These are phyloP conservation scores for Thymelicus lineola DNA, from an alignment of 2,888 invertebrate species.

Conservation along the genomic window DNA sequence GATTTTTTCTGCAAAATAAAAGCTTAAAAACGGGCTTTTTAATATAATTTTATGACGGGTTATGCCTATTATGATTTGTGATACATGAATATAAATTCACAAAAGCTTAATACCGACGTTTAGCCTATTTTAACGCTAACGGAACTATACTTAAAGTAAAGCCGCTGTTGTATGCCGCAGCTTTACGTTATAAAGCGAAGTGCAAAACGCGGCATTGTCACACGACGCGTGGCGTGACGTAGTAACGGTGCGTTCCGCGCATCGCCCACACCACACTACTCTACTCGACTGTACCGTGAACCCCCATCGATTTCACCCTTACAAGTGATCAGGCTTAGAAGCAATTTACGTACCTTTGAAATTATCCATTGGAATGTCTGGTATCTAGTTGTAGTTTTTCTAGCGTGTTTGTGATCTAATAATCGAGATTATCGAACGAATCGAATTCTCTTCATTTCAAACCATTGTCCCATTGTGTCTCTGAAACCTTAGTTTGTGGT, in stretches of 20 bases:
- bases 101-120: too few relatives aligned
- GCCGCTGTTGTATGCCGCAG: slow-evolving; percentile 3
- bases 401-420: too few relatives aligned
- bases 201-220: slow-evolving; percentile 65
- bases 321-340: slow-evolving; percentile 27
- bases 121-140: too few relatives aligned
- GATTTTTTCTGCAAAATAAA: too few relatives aligned
- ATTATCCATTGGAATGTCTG: slow-evolving; percentile 17
- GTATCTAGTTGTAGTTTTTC: neutral
- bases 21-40: too few relatives aligned
- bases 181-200: slow-evolving; percentile 41
- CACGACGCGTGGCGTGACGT: slow-evolving; percentile 64
- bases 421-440: too few relatives aligned
- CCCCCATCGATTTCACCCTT: slow-evolving; percentile 22
- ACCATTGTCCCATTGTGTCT: too few relatives aligned
- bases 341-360: slow-evolving; percentile 31
- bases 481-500: too few relatives aligned
- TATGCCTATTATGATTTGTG: too few relatives aligned
- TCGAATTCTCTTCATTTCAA: too few relatives aligned
- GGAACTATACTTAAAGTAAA: neutral
- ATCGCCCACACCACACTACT: slow-evolving; percentile 39
- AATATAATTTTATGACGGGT: too few relatives aligned
- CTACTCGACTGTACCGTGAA: neutral
- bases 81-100: too few relatives aligned
- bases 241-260: slow-evolving; percentile 75